Base-by-base conservation (phyloP, 2,888 invertebrate genomes). In the Trachelus tabidus region DNA sequence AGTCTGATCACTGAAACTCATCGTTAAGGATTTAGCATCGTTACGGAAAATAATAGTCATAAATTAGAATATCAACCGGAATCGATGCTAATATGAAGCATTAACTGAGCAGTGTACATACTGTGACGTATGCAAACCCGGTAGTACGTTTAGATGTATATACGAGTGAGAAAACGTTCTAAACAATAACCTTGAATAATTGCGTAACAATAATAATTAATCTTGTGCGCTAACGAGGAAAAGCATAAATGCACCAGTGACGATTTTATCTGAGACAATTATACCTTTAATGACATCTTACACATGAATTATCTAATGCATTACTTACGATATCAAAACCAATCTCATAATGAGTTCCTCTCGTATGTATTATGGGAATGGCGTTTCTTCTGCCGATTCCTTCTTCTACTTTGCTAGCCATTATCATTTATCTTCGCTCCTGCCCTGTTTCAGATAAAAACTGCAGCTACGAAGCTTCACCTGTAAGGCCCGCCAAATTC, bases 341-440 rank as follows among this genome's bases (percentile, higher is more conserved):
- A 76, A 97, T 95, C 89, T 97, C 96, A 89, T 97, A 97, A 91
- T 97, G 95, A 0, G 95, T 96, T 77, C 97, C 97, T 82, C 94
- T 93, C 1, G 96, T 95, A 90, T 96, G 94, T 75, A 97, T 92
- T 33, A 97, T 94, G 0, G 97, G 97, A 79, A 97, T 95, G 11
- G 93, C 94, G 83, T 95, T 94, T 79, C 95, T 86, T 76, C 91
- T 85, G 31, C 87, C 87, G 34, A 86, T 83, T 68, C 73, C 37
- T 37, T 76, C 69, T n/a, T 34, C 56, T 73, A 34, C 68, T 33
- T 73, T 33, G 34, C 15, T 68, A 35, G 71, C 71, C 71, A 71
- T 71, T 56, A 2, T 56, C 30, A 23, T 3, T 71, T 30, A 23
- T 71, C 71, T 11, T 71, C 30, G 12, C 12, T 71, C 9, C 71